Conservation (phyloP, 1,140 invertebrate genomes). For the Musca vetustissima region DNA sequence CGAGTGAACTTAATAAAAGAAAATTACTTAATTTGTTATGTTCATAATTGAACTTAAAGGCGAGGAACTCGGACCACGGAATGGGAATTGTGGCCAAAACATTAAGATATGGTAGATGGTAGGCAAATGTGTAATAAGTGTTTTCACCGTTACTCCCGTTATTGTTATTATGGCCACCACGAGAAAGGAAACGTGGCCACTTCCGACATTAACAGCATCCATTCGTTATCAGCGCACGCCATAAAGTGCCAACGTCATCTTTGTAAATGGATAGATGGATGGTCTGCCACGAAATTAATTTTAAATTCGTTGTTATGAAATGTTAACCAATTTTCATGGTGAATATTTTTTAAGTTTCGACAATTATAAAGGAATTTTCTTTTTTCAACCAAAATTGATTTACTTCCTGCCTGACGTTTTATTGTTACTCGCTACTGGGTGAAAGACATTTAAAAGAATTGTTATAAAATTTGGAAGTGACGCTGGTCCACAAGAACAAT, state of each 20-base stretch:
- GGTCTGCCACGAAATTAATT: not conserved
- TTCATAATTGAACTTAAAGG: conserved; percentile 14
- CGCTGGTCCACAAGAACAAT: not conserved
- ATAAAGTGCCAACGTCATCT: not conserved
- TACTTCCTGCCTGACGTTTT: not conserved
- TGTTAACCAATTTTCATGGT: no score
- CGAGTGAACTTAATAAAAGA: conserved; percentile 19
- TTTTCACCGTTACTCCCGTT: no score
- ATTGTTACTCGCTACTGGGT: no score
- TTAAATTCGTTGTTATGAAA: not conserved
- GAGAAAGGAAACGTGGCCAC: not conserved
- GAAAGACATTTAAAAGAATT: not conserved
- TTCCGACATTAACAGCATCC: conserved; percentile 11
- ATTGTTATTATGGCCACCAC: no score
- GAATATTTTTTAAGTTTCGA: no score
- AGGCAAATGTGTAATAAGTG: not conserved
- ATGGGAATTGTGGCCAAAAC: not conserved
- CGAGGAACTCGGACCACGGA: not conserved
- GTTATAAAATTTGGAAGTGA: not conserved
- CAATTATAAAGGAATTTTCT: no score
- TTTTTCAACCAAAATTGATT: not conserved
- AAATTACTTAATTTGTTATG: conserved; percentile 23
- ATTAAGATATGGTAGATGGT: not conserved
- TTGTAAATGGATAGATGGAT: conserved; percentile 10
- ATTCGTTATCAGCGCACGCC: not conserved